Conservation (phyloP, 1,140 invertebrate genomes). For the Drosophila paulistorum region DNA sequence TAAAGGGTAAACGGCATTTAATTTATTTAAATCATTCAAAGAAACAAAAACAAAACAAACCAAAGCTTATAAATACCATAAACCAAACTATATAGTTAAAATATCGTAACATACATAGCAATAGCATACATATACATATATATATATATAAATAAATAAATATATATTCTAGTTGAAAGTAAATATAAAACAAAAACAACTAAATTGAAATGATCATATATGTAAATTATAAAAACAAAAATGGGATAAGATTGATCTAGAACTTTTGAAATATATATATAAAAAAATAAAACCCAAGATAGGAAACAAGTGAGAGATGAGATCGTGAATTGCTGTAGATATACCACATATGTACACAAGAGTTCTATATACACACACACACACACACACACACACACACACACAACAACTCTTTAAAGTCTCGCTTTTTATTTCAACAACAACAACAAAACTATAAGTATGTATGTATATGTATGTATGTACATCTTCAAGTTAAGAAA, state of each 20-base stretch:
- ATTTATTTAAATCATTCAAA: slow-evolving; percentile 49
- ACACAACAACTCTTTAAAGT: slow-evolving; percentile 42
- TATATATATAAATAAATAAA: slow-evolving; percentile 27
- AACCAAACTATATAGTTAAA: slow-evolving; percentile 58
- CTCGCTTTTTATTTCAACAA: slow-evolving; percentile 52
- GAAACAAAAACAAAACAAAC: slow-evolving; percentile 9
- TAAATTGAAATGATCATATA: slow-evolving; percentile 11
- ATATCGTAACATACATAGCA: slow-evolving; percentile 78
- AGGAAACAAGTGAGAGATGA: not conserved
- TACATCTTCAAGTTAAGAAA: not conserved
- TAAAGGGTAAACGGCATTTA: slow-evolving; percentile 81
- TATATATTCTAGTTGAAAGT: slow-evolving; percentile 34
- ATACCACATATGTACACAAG: slow-evolving; percentile 28
- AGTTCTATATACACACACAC: slow-evolving; percentile 58
- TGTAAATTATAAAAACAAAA: slow-evolving; percentile 28
- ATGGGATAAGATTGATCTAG: slow-evolving; percentile 67
- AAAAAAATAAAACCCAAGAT: not conserved
- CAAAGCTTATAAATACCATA: slow-evolving; percentile 71
- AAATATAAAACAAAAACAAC: slow-evolving; percentile 43
- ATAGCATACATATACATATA: slow-evolving; percentile 52
- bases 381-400: slow-evolving; percentile 56
- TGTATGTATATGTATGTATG: not conserved
- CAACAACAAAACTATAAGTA: too few species aligned
- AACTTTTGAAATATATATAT: slow-evolving; percentile 58
- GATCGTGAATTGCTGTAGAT: slow-evolving; percentile 26